phyloP scores from a whole-genome alignment of 2,888 invertebrate genomes.

The Meandrusa payeni region DNA sequence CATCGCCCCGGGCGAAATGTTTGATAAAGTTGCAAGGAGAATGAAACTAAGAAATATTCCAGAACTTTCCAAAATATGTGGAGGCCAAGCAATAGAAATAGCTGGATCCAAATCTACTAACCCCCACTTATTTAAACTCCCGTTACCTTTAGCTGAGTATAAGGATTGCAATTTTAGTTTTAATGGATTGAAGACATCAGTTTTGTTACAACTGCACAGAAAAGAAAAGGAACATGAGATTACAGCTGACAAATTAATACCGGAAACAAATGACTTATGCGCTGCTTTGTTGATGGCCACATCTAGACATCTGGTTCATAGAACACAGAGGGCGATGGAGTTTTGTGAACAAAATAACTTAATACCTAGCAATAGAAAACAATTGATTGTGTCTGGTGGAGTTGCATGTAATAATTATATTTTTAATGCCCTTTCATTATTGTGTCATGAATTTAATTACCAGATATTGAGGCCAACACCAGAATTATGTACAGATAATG shows the following conservation, averaged over 20 bases:
- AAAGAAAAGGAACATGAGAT: constrained; percentile 81
- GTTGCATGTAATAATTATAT: constrained; percentile 97
- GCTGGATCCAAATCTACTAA: constrained; percentile 87
- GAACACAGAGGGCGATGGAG: constrained; percentile 92
- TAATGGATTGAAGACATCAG: constrained; percentile 88
- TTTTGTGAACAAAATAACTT: constrained; percentile 84
- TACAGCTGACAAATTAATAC: constrained; percentile 87
- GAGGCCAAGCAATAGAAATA: constrained; percentile 93
- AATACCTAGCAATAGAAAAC: constrained; percentile 82
- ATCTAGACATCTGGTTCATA: constrained; percentile 89
- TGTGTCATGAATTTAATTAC: constrained; percentile 86
- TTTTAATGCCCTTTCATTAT: constrained; percentile 83
- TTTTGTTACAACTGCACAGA: constrained; percentile 71
- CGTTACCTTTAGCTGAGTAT: constrained; percentile 82
- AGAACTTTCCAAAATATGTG: constrained; percentile 87
- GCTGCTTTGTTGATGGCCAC: constrained; percentile 89
- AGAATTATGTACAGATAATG: constrained; percentile 97
- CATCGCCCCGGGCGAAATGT: constrained; percentile 95
- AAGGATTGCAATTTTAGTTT: constrained; percentile 96
- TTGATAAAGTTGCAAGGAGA: constrained; percentile 94
- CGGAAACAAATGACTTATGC: constrained; percentile 90
- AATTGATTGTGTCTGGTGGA: constrained; percentile 94
- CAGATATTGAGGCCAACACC: constrained; percentile 88
- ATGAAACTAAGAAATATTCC: constrained; percentile 90
- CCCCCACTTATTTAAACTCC: constrained; percentile 84